Conservation (phyloP, 23 tunicate genomes). For the Phallusia fumigata region DNA sequence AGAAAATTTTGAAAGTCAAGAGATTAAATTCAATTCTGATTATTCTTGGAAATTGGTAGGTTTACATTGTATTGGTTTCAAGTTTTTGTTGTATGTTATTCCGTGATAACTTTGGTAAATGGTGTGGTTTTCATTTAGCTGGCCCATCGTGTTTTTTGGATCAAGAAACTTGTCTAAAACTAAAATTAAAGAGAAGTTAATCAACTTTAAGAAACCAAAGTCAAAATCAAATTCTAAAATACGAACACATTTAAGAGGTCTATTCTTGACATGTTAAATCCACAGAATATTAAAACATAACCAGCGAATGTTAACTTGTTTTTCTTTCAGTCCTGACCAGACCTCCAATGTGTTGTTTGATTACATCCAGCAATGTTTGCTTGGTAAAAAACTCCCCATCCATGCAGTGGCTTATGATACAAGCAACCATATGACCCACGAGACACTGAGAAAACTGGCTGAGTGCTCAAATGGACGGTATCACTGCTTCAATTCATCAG, state of each 20-base stretch:
- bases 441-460: constrained; percentile 53
- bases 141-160: not conserved
- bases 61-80: not conserved
- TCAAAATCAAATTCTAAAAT: too few species aligned
- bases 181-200: too few species aligned
- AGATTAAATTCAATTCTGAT: constrained; percentile 68
- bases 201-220: too few species aligned
- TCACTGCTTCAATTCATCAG: constrained; percentile 84
- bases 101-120: not conserved
- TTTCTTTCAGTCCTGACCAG: constrained; percentile 73
- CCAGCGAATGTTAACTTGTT: not conserved
- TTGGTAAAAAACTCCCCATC: constrained; percentile 64
- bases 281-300: not conserved
- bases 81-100: too few species aligned
- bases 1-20: constrained; percentile 76
- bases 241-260: too few species aligned
- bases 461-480: constrained; percentile 78
- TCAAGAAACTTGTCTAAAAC: too few species aligned
- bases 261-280: too few species aligned
- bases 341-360: constrained; percentile 77
- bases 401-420: constrained; percentile 95
- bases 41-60: constrained; percentile 83
- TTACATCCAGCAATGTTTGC: constrained; percentile 73
- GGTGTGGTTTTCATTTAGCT: not conserved
- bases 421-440: constrained; percentile 80